A percentile compares a stretch with the other conserved stretches of the same genome.
phyloP scores from a whole-genome alignment of 2,797 vertebrate species.

The Coregonus ussuriensis region DNA sequence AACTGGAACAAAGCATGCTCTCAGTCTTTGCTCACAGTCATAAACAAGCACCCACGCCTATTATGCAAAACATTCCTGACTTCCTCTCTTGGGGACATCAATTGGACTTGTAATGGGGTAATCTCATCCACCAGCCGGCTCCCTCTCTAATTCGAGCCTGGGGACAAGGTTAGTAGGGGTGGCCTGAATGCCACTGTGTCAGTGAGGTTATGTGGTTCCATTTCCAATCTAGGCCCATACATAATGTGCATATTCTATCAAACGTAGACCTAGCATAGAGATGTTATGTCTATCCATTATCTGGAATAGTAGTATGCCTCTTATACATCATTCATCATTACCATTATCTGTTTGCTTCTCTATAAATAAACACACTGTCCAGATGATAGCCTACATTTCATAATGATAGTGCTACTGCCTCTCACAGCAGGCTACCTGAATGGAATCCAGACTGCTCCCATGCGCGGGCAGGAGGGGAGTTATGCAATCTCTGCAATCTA shows the following conservation, averaged over 20 bases:
- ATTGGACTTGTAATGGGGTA: not conserved
- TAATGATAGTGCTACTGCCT: not conserved
- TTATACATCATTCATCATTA: not conserved
- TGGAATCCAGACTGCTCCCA: not conserved
- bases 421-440: not conserved
- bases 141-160: no score
- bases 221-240: not conserved
- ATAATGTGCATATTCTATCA: not conserved
- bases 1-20: not conserved
- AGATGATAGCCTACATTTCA: not conserved
- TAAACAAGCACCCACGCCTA: not conserved
- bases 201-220: not conserved
- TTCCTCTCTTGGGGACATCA: not conserved
- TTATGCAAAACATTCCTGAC: not conserved
- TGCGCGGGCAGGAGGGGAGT: constrained; percentile 24
- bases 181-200: not conserved
- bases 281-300: no score
- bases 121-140: no score
- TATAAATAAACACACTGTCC: not conserved
- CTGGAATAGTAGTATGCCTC: no score
- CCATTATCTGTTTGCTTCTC: not conserved
- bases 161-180: not conserved
- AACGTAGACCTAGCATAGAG: not conserved
- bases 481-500: constrained; percentile 59
- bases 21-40: not conserved